Percentiles rank a stretch among this genome's conserved stretches.
Conservation (phyloP, 2,113 vertebrate species). For the Perca fluviatilis region DNA sequence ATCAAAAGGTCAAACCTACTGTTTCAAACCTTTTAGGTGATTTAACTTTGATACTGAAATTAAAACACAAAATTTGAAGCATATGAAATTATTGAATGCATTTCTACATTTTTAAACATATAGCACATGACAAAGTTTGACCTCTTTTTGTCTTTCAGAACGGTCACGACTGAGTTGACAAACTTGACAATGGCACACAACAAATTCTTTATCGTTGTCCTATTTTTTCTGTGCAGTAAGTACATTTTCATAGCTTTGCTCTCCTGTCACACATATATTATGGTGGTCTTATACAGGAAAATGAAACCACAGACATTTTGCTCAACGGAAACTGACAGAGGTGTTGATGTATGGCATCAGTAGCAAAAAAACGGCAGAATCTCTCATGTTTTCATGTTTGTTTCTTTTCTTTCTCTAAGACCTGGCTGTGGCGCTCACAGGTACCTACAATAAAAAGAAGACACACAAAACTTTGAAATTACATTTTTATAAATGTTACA, state of each 20-base stretch:
- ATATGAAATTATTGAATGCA: background rate
- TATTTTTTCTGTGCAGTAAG: constrained; percentile 69
- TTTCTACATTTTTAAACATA: constrained; percentile 1
- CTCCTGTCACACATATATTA: background rate
- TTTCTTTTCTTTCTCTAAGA: constrained; percentile 45
- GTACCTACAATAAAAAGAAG: constrained; percentile 41
- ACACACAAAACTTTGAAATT: background rate
- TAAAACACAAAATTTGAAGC: background rate
- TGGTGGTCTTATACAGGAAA: constrained; percentile 73
- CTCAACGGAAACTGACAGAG: constrained; percentile 39
- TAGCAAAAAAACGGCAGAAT: background rate
- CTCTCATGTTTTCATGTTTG: background rate
- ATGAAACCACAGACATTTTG: constrained; percentile 58
- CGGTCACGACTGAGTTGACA: background rate
- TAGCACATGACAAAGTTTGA: background rate
- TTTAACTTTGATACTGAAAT: background rate
- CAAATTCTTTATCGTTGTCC: background rate
- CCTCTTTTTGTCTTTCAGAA: constrained; percentile 47
- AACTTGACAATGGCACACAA: constrained; percentile 49
- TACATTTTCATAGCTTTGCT: background rate
- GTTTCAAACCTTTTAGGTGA: background rate
- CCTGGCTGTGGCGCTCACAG: constrained; percentile 26
- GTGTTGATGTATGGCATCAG: background rate
- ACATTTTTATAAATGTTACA: background rate
- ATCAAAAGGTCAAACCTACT: background rate